phyloP scores from a whole-genome alignment of 2,888 invertebrate species.

The Ophion ellenae region DNA sequence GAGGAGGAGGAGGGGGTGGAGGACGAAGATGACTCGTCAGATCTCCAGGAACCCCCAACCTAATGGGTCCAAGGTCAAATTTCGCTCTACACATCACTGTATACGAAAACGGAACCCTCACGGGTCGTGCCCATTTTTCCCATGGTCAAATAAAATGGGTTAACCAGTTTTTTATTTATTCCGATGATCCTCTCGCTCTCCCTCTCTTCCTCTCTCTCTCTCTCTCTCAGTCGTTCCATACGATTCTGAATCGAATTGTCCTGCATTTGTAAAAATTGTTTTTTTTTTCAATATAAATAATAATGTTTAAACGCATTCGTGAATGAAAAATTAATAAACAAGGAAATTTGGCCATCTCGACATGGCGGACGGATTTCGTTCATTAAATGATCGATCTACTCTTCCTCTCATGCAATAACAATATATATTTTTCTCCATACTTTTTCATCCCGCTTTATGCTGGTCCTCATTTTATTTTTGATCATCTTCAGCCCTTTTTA shows the following conservation, averaged over 20 bases:
- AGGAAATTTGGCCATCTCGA: too few species aligned
- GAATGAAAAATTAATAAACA: too few species aligned
- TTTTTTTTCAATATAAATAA: too few species aligned
- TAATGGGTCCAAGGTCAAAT: constrained; percentile 1
- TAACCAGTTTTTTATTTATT: background rate
- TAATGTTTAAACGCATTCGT: too few species aligned
- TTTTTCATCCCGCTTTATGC: too few species aligned
- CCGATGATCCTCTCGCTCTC: background rate
- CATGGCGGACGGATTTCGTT: background rate
- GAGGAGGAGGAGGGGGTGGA: constrained; percentile 39
- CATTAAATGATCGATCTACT: background rate
- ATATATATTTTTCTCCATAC: too few species aligned
- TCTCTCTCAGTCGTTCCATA: background rate
- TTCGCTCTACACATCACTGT: background rate
- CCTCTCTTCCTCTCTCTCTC: background rate
- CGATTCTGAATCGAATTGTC: too few species aligned
- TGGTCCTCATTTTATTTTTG: too few species aligned
- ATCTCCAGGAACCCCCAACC: constrained; percentile 2
- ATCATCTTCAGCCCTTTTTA: too few species aligned
- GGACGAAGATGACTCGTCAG: constrained; percentile 35
- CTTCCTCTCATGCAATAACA: too few species aligned
- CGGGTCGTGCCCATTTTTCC: background rate
- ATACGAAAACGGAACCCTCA: constrained; percentile 3
- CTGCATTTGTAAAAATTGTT: too few species aligned
- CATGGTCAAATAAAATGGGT: background rate